A percentile compares a stretch with the other conserved stretches of the same genome.
These are phyloP conservation scores for human (Homo sapiens) DNA, from an alignment of 2,113 vertebrate species.

Conservation along the genomic window DNA sequence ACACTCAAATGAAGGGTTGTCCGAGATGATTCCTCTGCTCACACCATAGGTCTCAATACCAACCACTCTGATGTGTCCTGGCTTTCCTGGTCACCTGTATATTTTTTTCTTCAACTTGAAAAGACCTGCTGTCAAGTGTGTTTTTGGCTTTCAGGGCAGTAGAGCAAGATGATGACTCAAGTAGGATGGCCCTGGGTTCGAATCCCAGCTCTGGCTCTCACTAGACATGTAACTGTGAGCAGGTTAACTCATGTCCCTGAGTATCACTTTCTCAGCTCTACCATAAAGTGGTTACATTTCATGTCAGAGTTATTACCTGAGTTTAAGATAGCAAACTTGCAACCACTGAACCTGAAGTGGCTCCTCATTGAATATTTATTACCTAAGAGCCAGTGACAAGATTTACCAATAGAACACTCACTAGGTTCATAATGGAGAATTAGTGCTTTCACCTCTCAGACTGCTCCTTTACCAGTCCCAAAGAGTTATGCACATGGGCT, in stretches of 20 bases:
- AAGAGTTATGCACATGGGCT: background rate
- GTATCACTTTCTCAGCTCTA: background rate
- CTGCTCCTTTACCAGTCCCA: background rate
- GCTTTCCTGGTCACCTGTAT: slow-evolving; percentile 62
- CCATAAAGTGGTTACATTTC: background rate
- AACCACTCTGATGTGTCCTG: background rate
- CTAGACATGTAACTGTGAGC: background rate
- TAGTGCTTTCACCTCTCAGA: background rate
- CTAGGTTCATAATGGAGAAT: background rate
- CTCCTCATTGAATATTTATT: background rate
- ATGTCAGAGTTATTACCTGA: background rate
- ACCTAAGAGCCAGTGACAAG: background rate
- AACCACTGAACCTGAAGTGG: background rate
- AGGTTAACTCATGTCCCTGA: background rate
- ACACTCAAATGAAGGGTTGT: slow-evolving; percentile 29
- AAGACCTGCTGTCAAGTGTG: slow-evolving; percentile 33
- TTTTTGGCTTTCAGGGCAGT: background rate
- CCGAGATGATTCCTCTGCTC: slow-evolving; percentile 39
- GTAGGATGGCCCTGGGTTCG: accelerated
- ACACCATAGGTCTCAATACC: background rate
- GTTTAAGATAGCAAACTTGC: background rate
- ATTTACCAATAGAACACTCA: background rate
- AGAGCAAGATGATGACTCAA: background rate
- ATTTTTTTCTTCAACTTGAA: slow-evolving; percentile 57
- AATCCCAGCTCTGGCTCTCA: background rate